These are phyloP conservation scores for Steinernema khuongi DNA, from an alignment of 1,140 invertebrate species.

Conservation along the genomic window DNA sequence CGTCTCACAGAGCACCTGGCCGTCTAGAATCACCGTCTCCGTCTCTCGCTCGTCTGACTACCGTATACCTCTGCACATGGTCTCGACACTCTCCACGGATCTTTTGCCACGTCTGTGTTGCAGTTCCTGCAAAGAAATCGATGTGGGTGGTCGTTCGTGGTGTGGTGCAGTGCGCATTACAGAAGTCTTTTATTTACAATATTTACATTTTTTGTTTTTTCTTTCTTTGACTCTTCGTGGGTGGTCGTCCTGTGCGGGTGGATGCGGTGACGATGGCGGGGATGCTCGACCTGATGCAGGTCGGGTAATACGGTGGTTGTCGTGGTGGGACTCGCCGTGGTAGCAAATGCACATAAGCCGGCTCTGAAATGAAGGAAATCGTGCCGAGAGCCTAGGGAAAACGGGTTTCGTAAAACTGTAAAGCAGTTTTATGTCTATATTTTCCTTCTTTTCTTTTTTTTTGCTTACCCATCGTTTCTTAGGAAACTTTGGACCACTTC, in stretches of 20 bases:
- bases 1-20: background rate
- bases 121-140: background rate
- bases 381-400: too few relatives aligned
- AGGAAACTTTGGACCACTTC: background rate
- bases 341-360: background rate
- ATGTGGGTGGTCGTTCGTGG: background rate
- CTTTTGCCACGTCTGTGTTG: background rate
- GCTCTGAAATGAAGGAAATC: too few relatives aligned
- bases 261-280: background rate
- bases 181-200: slow-evolving; percentile 11
- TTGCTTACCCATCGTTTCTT: background rate
- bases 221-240: background rate
- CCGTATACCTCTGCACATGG: background rate
- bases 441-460: too few relatives aligned
- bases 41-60: background rate
- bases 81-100: background rate
- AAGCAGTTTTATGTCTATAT: too few relatives aligned
- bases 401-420: too few relatives aligned
- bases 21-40: background rate
- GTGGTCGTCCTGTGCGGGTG: background rate
- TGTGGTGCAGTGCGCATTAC: slow-evolving; percentile 6
- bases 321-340: background rate
- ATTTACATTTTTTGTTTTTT: slow-evolving; percentile 7
- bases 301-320: background rate
- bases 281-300: background rate